These are phyloP conservation scores for Corvus hawaiiensis DNA, from an alignment of 2,113 vertebrate species.

Conservation along the genomic window DNA sequence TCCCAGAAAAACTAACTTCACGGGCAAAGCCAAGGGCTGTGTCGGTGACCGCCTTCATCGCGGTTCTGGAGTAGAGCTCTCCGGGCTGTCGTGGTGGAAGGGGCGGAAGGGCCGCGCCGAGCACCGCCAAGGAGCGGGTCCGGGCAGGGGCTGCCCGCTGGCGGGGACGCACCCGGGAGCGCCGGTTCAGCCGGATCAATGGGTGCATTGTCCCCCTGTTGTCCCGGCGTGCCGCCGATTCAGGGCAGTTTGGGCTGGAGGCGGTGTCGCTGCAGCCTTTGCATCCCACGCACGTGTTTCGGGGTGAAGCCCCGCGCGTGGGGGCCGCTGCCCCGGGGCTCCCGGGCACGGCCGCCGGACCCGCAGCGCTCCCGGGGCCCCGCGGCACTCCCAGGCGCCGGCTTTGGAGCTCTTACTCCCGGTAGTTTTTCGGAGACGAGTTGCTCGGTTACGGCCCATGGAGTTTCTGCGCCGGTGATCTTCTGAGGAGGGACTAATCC, in stretches of 20 bases:
- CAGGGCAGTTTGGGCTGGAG: not conserved
- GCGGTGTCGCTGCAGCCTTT: not conserved
- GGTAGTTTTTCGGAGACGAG: not conserved
- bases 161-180: not conserved
- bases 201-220: not conserved
- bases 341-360: not conserved
- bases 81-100: not conserved
- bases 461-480: not conserved
- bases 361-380: not conserved
- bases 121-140: not conserved
- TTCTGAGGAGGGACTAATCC: not conserved
- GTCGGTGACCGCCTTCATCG: fast-evolving
- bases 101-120: not conserved
- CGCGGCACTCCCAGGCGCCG: not conserved
- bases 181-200: not conserved
- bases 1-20: not conserved
- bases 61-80: not conserved
- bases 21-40: fast-evolving
- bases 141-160: not conserved
- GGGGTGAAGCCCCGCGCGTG: not conserved
- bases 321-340: not conserved
- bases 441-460: not conserved
- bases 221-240: not conserved
- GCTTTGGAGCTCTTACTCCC: not conserved
- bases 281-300: not conserved